phyloP scores from a whole-genome alignment of 2,797 vertebrate genomes.

The Cuniculus paca region DNA sequence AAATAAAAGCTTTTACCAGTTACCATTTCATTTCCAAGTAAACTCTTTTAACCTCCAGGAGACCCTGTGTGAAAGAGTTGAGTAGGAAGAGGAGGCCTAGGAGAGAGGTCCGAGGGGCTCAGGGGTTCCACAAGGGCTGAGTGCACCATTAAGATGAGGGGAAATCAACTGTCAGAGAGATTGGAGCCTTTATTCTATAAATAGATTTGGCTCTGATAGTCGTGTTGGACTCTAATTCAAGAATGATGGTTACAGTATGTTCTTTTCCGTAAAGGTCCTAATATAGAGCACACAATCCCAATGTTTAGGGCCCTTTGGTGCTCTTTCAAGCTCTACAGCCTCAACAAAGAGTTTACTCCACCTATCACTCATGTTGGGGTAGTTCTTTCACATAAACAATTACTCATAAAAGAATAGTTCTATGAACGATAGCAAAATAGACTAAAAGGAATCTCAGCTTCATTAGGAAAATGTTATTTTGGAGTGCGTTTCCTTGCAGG shows the following conservation, averaged over 20 bases:
- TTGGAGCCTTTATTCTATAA: conserved; percentile 12
- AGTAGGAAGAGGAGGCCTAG: fast-evolving
- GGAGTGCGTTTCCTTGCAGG: neutral
- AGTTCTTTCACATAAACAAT: neutral
- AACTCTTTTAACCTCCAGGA: conserved; percentile 56
- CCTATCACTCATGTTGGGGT: neutral
- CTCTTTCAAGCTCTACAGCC: neutral
- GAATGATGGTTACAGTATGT: neutral
- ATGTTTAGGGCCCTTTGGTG: neutral
- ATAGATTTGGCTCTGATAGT: conserved; percentile 20
- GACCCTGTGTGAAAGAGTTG: conserved; percentile 6
- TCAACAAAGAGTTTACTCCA: neutral
- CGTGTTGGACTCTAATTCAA: neutral
- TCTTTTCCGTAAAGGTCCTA: neutral
- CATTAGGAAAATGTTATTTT: neutral
- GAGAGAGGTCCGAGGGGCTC: neutral
- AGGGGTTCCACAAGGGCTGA: neutral
- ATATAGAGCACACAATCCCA: neutral
- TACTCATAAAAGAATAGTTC: neutral
- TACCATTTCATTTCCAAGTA: conserved; percentile 67
- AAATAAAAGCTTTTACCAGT: conserved; percentile 67
- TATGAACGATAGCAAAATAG: neutral
- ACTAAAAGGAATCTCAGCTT: neutral
- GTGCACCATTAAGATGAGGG: neutral
- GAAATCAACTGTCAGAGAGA: conserved; percentile 9